Conservation (phyloP, 2,888 invertebrate genomes). For the Emesis russula region DNA sequence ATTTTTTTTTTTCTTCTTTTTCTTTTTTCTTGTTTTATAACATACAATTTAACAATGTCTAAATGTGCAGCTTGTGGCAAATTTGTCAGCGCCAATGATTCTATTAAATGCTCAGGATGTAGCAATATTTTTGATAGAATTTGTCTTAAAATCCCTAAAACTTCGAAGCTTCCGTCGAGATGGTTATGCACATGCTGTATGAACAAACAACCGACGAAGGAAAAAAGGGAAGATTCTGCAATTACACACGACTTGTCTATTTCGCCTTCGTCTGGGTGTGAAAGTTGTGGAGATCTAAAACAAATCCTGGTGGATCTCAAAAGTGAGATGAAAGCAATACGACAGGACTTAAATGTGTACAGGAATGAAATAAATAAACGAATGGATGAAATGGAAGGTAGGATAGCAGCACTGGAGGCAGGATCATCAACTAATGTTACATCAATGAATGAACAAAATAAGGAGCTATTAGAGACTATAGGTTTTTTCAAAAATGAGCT, state of each 20-base stretch:
- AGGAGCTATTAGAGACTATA: neutral
- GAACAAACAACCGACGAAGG: neutral
- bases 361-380: neutral
- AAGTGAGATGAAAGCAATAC: neutral
- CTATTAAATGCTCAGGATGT: neutral
- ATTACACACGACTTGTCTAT: neutral
- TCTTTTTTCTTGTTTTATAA: neutral
- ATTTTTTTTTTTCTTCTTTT: neutral
- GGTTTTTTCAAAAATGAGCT: neutral
- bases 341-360: neutral
- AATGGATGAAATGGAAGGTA: constrained; percentile 4
- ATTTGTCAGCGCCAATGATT: neutral
- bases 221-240: neutral
- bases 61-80: neutral
- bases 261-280: neutral
- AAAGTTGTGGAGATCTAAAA: neutral
- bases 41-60: neutral
- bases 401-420: neutral
- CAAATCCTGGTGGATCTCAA: neutral
- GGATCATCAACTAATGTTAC: neutral
- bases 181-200: neutral
- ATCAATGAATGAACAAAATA: neutral
- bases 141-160: neutral
- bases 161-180: neutral
- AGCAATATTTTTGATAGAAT: neutral